Percentiles rank a stretch among this genome's conserved stretches.
Conservation (phyloP, 2,888 invertebrate species). For the Leptogaster cylindrica region DNA sequence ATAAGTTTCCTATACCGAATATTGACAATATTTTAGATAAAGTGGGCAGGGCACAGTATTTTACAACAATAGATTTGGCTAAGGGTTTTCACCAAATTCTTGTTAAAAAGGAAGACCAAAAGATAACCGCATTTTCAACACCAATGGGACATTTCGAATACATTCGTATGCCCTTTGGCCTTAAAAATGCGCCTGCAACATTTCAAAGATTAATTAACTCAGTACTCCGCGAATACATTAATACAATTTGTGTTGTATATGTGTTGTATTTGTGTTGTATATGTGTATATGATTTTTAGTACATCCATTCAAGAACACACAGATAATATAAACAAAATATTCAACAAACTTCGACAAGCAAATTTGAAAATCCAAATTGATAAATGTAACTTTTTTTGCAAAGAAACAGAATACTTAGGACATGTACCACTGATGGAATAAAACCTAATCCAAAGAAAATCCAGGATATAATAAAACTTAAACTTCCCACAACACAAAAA, state of each 20-base stretch:
- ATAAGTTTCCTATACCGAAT: conserved; percentile 9
- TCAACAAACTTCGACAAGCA: background rate
- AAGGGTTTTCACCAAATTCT: background rate
- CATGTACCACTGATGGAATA: background rate
- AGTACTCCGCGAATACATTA: background rate
- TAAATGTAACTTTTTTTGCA: background rate
- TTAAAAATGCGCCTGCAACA: conserved; percentile 7
- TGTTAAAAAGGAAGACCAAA: background rate
- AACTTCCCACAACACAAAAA: conserved; percentile 7
- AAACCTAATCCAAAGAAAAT: background rate
- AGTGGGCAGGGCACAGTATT: background rate
- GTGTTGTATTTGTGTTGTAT: no score
- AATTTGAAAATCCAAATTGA: background rate
- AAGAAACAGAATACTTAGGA: conserved; percentile 9
- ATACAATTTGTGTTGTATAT: background rate
- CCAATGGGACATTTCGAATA: background rate
- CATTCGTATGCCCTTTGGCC: background rate
- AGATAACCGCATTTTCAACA: background rate
- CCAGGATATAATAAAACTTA: background rate
- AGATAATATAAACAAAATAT: background rate
- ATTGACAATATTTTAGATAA: conserved; percentile 1
- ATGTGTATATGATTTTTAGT: background rate
- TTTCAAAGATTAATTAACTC: conserved; percentile 7
- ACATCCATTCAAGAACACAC: background rate
- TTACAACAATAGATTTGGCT: background rate